These are phyloP conservation scores for Acrocephalus arundinaceus DNA, from an alignment of 2,113 vertebrate species.

Conservation along the genomic window DNA sequence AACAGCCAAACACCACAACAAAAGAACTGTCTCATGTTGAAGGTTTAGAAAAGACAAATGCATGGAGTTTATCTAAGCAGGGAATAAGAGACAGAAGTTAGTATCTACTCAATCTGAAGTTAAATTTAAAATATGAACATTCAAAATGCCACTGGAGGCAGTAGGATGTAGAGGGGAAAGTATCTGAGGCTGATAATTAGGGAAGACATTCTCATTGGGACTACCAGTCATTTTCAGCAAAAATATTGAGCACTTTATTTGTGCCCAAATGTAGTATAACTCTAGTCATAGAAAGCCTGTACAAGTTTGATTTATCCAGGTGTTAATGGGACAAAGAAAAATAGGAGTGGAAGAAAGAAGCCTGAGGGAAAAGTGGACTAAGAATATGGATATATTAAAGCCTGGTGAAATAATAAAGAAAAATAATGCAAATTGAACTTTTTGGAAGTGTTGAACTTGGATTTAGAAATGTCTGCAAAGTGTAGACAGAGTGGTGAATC, in stretches of 20 bases:
- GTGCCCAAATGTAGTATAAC: neutral
- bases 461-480: neutral
- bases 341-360: neutral
- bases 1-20: neutral
- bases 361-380: neutral
- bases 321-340: neutral
- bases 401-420: neutral
- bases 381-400: neutral
- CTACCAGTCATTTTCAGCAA: neutral
- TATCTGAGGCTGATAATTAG: neutral
- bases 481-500: neutral
- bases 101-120: neutral
- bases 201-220: neutral
- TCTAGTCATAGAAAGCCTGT: neutral
- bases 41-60: neutral
- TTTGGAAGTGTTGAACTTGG: neutral
- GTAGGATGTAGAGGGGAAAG: neutral
- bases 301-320: neutral
- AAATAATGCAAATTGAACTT: neutral
- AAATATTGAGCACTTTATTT: neutral
- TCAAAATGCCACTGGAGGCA: neutral
- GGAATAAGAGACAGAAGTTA: neutral
- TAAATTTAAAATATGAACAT: neutral
- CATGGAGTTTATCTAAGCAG: neutral
- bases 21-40: neutral